Evolutionary conservation across 1,140 invertebrate genomes (phyloP).

Genomic region (Drosophila rufa): DNA sequence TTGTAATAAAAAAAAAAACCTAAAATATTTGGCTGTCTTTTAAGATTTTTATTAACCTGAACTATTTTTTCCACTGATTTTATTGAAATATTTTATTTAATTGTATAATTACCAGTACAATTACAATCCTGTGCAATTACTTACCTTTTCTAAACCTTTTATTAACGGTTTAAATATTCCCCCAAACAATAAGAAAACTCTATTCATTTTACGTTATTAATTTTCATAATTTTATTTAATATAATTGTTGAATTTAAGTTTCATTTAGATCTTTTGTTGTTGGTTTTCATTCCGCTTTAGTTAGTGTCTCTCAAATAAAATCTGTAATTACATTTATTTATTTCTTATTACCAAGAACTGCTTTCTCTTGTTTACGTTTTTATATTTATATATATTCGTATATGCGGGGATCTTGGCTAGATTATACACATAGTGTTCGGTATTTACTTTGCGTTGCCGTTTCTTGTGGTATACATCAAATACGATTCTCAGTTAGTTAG

Average conservation of each 20-base stretch:
- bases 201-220: slow-evolving; percentile 30
- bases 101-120: too few relatives aligned
- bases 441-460: slow-evolving; percentile 17
- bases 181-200: neutral
- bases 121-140: too few relatives aligned
- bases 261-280: slow-evolving; percentile 46
- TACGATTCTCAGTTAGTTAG: slow-evolving; percentile 46
- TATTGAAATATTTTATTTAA: too few relatives aligned
- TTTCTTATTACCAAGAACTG: slow-evolving; percentile 60
- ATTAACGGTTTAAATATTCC: too few relatives aligned
- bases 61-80: too few relatives aligned
- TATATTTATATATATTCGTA: slow-evolving; percentile 21
- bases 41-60: too few relatives aligned
- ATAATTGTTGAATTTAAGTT: slow-evolving; percentile 72
- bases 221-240: slow-evolving; percentile 80
- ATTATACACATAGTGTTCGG: slow-evolving; percentile 65
- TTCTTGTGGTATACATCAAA: slow-evolving; percentile 71
- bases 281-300: slow-evolving; percentile 18
- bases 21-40: too few relatives aligned
- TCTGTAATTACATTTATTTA: slow-evolving; percentile 60
- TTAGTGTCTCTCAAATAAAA: slow-evolving; percentile 53
- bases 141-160: neutral
- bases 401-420: slow-evolving; percentile 48
- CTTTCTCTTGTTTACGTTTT: slow-evolving; percentile 10
- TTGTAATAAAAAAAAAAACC: too few relatives aligned